Evolutionary conservation across 1,140 invertebrate genomes (phyloP), one percentile per base, ranked within the genome.

Genomic region (Dendroctonus ponderosae): DNA sequence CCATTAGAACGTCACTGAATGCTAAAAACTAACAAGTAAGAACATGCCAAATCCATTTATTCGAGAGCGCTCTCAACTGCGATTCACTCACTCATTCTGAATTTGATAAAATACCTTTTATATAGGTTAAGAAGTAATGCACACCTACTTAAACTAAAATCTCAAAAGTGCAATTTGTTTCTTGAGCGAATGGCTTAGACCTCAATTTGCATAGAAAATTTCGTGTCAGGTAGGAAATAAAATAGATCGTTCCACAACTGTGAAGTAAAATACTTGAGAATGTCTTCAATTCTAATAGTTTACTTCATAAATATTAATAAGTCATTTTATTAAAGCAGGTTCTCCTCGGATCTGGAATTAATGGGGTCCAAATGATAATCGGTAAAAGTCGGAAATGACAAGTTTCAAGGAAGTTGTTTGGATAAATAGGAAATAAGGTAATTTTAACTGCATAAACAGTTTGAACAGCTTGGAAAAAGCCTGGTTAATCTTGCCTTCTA

Each of bases 121-220:
- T 53, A 26, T 43, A 61, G 57, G 57, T 43, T 61, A 67, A 56
- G 49, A 61, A 67, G 65, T 61, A 61, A 67, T 67, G 57, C 46
- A 61, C 54, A 60, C 37, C 53, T 59, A 66, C 40, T 61, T 67
- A 67, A 64, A 56, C 40, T 52, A 64, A 57, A 67, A 67, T 67
- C 65, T 58, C 26, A 56, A 66, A 66, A 58, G 54, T 59, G 58
- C 58, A 67, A 67, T 67, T 67, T 67, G 66, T 67, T 67, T 54
- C 43, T 62, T 56, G 12, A 48, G 54, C 41, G 44, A 67, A 62
- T 51, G 40, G 49, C 58, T 54, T 12, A 54, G 41, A 57, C 50
- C 15, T 62, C 51, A 48, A 67, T 67, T 61, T 67, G 58, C 66
- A 56, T 67, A 67, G 58, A 62, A 59, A 61, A 48, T 62, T 61